These are phyloP conservation scores for Cyphomyrus plagiostoma DNA, from an alignment of 2,113 vertebrate genomes.

Conservation along the genomic window DNA sequence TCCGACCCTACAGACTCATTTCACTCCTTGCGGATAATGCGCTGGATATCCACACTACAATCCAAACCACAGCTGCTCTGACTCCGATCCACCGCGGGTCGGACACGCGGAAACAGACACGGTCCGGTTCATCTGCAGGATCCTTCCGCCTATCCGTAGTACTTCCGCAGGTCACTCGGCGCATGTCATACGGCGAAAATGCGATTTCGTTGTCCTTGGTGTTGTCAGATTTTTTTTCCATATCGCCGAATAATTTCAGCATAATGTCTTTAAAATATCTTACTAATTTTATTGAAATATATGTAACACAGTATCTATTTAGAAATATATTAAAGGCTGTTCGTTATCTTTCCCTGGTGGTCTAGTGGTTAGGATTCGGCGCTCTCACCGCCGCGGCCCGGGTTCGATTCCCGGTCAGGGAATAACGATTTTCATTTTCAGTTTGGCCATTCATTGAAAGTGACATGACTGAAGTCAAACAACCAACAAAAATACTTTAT, in stretches of 20 bases:
- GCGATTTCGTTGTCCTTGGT: not conserved
- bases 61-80: not conserved
- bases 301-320: not conserved
- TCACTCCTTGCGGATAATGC: not conserved
- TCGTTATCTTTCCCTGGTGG: slow-evolving; percentile 47
- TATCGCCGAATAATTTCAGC: not conserved
- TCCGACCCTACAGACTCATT: not conserved
- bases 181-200: not conserved
- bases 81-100: too few species aligned
- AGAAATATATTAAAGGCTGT: not conserved
- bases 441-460: not conserved
- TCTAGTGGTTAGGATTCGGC: slow-evolving; percentile 66
- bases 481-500: not conserved
- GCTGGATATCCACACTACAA: not conserved
- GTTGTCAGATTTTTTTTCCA: not conserved
- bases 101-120: not conserved
- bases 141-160: not conserved
- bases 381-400: slow-evolving; percentile 46
- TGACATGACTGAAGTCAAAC: not conserved
- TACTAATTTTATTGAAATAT: too few species aligned
- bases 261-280: not conserved
- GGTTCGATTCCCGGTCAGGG: slow-evolving; percentile 50
- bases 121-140: not conserved
- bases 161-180: not conserved
- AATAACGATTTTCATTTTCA: not conserved